Conservation (phyloP, 2,113 vertebrate genomes). For the Odocoileus hemionus region DNA sequence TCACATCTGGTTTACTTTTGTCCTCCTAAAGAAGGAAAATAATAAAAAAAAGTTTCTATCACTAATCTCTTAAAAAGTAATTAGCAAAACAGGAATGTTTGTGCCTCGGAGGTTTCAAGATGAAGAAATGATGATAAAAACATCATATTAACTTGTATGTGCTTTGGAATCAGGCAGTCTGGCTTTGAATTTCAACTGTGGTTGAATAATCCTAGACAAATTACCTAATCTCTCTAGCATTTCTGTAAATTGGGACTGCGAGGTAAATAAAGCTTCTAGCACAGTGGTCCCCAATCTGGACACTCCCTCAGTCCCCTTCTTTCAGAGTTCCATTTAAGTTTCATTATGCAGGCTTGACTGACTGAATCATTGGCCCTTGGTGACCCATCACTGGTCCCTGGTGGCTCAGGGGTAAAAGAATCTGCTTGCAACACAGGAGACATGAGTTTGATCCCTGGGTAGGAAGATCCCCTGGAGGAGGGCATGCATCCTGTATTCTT, state of each 20-base stretch:
- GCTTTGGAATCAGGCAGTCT: neutral
- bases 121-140: neutral
- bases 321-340: neutral
- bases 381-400: neutral
- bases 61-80: neutral
- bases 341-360: neutral
- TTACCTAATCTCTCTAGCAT: neutral
- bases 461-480: neutral
- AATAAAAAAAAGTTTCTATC: neutral
- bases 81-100: neutral
- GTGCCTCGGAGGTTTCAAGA: neutral
- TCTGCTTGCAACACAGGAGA: neutral
- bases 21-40: slow-evolving; percentile 82
- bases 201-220: neutral
- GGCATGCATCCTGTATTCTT: neutral
- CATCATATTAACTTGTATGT: neutral
- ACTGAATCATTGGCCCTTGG: neutral
- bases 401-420: neutral
- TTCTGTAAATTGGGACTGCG: neutral
- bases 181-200: neutral
- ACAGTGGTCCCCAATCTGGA: neutral
- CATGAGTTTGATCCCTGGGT: neutral
- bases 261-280: neutral
- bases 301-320: neutral
- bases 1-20: slow-evolving; percentile 75